Evolutionary conservation across 2,888 invertebrate species (phyloP).

Genomic region (Calameuta pallipes): DNA sequence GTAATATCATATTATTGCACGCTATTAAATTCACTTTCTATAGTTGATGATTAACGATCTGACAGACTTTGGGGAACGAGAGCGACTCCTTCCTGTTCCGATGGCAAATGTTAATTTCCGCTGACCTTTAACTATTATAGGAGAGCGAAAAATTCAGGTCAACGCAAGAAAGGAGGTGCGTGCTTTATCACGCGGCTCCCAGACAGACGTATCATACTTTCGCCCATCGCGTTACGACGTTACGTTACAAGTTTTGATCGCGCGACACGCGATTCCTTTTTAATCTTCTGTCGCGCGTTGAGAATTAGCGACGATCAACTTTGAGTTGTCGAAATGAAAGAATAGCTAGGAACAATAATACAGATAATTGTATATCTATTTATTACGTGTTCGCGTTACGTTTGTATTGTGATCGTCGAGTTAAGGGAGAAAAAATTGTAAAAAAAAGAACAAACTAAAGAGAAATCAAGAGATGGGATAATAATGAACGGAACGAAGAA

Average conservation of each 20-base stretch:
- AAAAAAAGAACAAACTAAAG: neutral
- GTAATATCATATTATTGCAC: neutral
- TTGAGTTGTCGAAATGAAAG: neutral
- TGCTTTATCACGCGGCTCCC: neutral
- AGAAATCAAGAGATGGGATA: slow-evolving; percentile 1
- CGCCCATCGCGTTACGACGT: neutral
- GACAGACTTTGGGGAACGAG: neutral
- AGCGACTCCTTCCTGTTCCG: neutral
- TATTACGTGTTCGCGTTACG: neutral
- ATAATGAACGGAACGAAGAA: slow-evolving; percentile 28
- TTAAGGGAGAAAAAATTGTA: neutral
- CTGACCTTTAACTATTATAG: neutral
- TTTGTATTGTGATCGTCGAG: neutral
- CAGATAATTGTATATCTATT: neutral
- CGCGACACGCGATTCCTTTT: neutral
- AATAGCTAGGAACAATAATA: neutral
- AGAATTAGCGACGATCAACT: neutral
- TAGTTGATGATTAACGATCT: neutral
- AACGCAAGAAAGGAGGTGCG: neutral
- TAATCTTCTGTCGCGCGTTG: neutral
- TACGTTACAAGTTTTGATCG: neutral
- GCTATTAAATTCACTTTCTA: neutral
- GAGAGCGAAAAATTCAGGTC: neutral
- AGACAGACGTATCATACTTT: neutral
- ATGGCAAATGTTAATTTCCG: neutral